Evolutionary conservation across 2,797 vertebrate species (phyloP), one percentile per base, ranked within the genome.

Genomic region (Neoniphon sammara): DNA sequence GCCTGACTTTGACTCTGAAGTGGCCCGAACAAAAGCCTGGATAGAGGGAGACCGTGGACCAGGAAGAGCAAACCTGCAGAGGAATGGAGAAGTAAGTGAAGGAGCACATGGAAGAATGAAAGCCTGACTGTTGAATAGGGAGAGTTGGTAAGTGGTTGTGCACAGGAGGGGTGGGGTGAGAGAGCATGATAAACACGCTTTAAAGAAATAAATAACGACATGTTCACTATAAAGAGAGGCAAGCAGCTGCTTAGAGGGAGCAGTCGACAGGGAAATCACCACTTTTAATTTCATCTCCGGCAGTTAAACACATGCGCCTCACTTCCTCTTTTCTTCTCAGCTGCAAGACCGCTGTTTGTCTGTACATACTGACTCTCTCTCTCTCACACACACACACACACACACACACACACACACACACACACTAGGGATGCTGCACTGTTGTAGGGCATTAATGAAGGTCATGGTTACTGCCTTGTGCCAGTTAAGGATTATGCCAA

Each of bases 241-340:
- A 21, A 79, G 81, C 89, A 80, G 85, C 86, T 85, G 90, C 86
- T 85, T 47, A 49, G 84, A 81, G 87, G 76, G 63, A 85, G 78
- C 82, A 80, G 83, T 78, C 88, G 27, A 82, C 81, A 67, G 91
- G 90, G 91, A 91, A 92, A 91, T 91, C 89, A 89, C 30, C 75
- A 5, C 82, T 82, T 90, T 90, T 86, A 91, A 89, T 91, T 92
- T 88, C 70, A 87, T 91, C 89, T 88, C 79, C 54, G 65, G 74
- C 81, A 72, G 84, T 91, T 87, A 87, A 91, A 87, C 83, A 82
- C 77, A 78, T 30, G 73, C 62, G 81, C 81, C 80, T 74, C 52
- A 20, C 76, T 8, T 80, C 72, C 73, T 74, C 72, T 44, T 64
- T 67, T 59, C 61, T 72, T 5, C 36, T 54, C 23, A 5, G 1